phyloP scores from a whole-genome alignment of 2,888 invertebrate species.

The Aleiodes leptofemur region DNA sequence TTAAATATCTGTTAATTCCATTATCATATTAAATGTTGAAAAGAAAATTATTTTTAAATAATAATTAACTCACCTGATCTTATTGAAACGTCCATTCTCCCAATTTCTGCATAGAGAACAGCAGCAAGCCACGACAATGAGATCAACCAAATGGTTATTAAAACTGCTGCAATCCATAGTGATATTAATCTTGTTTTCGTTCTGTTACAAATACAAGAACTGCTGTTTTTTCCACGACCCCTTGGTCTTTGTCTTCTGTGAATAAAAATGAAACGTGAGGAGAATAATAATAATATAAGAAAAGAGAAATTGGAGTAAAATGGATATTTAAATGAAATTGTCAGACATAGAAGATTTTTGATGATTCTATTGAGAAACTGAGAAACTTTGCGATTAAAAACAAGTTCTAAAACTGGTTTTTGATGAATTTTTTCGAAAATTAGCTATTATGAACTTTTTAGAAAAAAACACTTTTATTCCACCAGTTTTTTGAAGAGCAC shows the following conservation, averaged over 20 bases:
- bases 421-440: too few species aligned
- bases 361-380: too few species aligned
- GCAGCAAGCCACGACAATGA: conserved; percentile 72
- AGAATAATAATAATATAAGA: conserved; percentile 1
- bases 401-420: too few species aligned
- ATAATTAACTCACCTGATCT: conserved; percentile 68
- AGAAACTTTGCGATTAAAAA: too few species aligned
- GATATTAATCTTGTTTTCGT: conserved; percentile 63
- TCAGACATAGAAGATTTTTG: too few species aligned
- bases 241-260: conserved; percentile 63
- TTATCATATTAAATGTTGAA: too few species aligned
- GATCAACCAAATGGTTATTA: conserved; percentile 72
- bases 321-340: too few species aligned
- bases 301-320: too few species aligned
- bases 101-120: conserved; percentile 71
- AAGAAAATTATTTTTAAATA: neutral
- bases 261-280: conserved; percentile 33
- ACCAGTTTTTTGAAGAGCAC: too few species aligned
- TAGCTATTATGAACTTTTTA: too few species aligned
- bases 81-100: conserved; percentile 71
- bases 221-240: conserved; percentile 54
- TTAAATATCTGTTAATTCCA: too few species aligned
- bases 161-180: conserved; percentile 67
- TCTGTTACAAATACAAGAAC: conserved; percentile 61
- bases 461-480: too few species aligned